These are phyloP conservation scores for Ylistrum balloti DNA, from an alignment of 1,140 invertebrate species.

Conservation along the genomic window DNA sequence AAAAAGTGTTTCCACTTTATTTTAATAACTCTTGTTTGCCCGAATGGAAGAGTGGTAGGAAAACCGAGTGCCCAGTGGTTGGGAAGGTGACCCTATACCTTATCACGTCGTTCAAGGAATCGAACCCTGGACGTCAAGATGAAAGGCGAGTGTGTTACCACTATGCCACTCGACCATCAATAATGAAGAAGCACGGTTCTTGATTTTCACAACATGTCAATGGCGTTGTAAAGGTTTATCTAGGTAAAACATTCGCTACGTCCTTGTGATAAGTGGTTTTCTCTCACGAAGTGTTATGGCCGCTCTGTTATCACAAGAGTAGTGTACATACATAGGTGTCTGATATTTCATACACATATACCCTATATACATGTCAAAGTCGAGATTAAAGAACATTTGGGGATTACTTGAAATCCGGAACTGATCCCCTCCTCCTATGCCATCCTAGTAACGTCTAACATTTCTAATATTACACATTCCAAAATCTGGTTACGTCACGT, in stretches of 20 bases:
- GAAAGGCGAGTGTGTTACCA: too few species aligned
- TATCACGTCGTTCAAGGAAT: too few species aligned
- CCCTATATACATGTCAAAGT: not conserved
- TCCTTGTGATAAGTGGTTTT: not conserved
- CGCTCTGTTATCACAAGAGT: not conserved
- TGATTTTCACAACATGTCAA: not conserved
- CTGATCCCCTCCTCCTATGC: constrained; percentile 2
- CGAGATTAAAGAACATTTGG: not conserved
- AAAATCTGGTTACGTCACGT: not conserved
- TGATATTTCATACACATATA: not conserved
- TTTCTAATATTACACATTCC: not conserved
- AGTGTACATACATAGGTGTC: not conserved
- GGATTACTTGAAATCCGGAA: not conserved
- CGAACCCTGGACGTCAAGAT: too few species aligned
- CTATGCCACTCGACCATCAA: too few species aligned
- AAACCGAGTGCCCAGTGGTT: too few species aligned
- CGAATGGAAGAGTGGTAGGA: too few species aligned
- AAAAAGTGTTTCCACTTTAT: too few species aligned
- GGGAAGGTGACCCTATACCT: too few species aligned
- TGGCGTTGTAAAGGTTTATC: not conserved
- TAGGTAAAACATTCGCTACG: not conserved
- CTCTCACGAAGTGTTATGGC: not conserved
- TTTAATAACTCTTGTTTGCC: too few species aligned
- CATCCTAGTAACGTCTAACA: not conserved
- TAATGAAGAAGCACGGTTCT: not conserved